These are phyloP conservation scores for Drosophila vallismaia DNA, from an alignment of 2,888 invertebrate genomes.

Conservation along the genomic window DNA sequence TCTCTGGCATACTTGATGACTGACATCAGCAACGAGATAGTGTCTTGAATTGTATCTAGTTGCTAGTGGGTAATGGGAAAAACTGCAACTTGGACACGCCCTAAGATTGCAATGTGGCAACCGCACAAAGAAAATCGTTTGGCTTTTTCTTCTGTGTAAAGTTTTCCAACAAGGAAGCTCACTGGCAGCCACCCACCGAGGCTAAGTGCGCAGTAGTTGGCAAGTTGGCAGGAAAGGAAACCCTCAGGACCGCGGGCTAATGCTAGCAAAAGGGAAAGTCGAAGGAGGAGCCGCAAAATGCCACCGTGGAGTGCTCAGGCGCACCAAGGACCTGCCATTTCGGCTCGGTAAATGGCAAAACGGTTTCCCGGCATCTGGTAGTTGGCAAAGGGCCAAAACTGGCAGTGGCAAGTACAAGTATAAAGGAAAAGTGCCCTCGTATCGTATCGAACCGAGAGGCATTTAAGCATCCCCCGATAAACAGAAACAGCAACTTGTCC, in stretches of 20 bases:
- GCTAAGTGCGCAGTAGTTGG: conserved; percentile 26
- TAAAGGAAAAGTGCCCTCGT: conserved; percentile 16
- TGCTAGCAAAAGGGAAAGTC: conserved; percentile 41
- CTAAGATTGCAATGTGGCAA: conserved; percentile 5
- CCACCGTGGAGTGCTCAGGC: conserved; percentile 38
- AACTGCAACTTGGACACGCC: conserved; percentile 27
- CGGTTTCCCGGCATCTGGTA: conserved; percentile 16
- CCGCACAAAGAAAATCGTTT: background rate
- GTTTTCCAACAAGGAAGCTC: conserved; percentile 25
- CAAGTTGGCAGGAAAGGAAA: conserved; percentile 4
- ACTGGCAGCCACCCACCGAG: conserved; percentile 30
- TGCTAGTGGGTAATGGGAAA: background rate
- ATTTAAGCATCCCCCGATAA: conserved; percentile 43
- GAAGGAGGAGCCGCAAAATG: conserved; percentile 10
- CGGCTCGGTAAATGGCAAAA: conserved; percentile 32
- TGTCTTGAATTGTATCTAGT: conserved; percentile 4
- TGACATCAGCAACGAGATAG: conserved; percentile 62
- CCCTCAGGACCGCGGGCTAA: conserved; percentile 24
- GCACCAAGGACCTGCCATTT: conserved; percentile 36
- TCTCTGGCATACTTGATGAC: conserved; percentile 59
- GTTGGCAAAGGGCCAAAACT: conserved; percentile 38
- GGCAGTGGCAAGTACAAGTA: conserved; percentile 10
- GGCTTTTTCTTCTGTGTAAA: background rate
- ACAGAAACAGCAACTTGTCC: conserved; percentile 39
- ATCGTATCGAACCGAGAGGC: conserved; percentile 30